phyloP scores from a whole-genome alignment of 2,888 invertebrate genomes.

The Gastrophysa polygoni region DNA sequence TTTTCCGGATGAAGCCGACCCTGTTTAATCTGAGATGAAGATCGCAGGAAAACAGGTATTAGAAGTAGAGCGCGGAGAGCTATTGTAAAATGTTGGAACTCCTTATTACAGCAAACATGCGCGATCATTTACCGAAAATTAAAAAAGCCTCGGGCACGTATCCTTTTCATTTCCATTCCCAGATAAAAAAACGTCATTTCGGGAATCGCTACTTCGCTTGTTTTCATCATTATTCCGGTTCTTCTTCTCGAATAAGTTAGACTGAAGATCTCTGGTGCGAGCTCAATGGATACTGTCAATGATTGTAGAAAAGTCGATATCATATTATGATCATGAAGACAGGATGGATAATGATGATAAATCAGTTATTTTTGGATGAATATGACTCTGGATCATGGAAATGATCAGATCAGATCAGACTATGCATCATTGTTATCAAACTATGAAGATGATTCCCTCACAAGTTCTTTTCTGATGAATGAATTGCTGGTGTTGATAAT shows the following conservation, averaged over 20 bases:
- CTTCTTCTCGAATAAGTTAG: constrained; percentile 13
- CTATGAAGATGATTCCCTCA: too few relatives aligned
- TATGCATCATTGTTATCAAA: too few relatives aligned
- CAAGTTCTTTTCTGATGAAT: too few relatives aligned
- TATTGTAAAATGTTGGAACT: constrained; percentile 55
- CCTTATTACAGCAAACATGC: constrained; percentile 56
- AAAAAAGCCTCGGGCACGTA: constrained; percentile 58
- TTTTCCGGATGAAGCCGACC: constrained; percentile 4
- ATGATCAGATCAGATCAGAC: too few relatives aligned
- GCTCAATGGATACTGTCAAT: too few relatives aligned
- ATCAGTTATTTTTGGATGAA: too few relatives aligned
- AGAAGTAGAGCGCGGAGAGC: constrained; percentile 39
- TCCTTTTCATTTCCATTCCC: constrained; percentile 57
- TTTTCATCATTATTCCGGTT: constrained; percentile 54
- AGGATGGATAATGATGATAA: too few relatives aligned
- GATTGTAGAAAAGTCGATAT: too few relatives aligned
- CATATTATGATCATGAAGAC: too few relatives aligned
- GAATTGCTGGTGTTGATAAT: too few relatives aligned
- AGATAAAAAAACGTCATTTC: constrained; percentile 59
- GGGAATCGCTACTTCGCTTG: constrained; percentile 56
- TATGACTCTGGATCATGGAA: too few relatives aligned
- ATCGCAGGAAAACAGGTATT: constrained; percentile 44
- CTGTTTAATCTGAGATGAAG: constrained; percentile 27
- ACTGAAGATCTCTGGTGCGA: too few relatives aligned
- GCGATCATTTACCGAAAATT: constrained; percentile 59